Percentiles rank a stretch among this genome's conserved stretches.
These are phyloP conservation scores for Charaxes varanes DNA, from an alignment of 1,140 invertebrate genomes.

Conservation along the genomic window DNA sequence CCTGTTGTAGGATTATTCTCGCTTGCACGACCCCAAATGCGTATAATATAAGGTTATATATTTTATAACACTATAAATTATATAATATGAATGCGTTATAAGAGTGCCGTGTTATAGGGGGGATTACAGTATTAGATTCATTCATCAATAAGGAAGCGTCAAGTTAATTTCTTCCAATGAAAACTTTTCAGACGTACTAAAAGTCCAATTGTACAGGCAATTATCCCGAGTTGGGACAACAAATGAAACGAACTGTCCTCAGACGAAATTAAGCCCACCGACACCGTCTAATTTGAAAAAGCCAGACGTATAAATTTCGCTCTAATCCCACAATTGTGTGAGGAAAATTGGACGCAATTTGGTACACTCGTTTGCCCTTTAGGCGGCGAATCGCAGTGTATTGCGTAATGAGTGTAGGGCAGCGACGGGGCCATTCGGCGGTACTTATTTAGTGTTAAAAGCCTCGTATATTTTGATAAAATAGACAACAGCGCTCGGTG, in stretches of 20 bases:
- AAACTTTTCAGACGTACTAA: constrained; percentile 1
- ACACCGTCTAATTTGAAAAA: constrained; percentile 63
- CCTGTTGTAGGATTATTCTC: too few relatives aligned
- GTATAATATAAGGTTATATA: too few relatives aligned
- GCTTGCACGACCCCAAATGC: too few relatives aligned
- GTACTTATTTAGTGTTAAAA: constrained; percentile 18
- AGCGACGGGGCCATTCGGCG: constrained; percentile 14
- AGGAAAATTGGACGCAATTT: constrained; percentile 61
- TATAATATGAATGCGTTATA: too few relatives aligned
- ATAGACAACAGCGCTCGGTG: neutral
- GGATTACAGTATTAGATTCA: too few relatives aligned
- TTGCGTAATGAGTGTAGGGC: constrained; percentile 41
- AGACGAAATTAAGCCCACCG: constrained; percentile 51
- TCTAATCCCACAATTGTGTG: constrained; percentile 64
- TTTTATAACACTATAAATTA: too few relatives aligned
- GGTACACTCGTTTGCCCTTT: constrained; percentile 50
- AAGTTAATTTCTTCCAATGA: too few relatives aligned
- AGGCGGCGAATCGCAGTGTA: constrained; percentile 41
- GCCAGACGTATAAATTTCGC: constrained; percentile 68
- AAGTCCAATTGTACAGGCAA: constrained; percentile 24
- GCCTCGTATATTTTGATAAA: constrained; percentile 8
- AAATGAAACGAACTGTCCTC: constrained; percentile 38
- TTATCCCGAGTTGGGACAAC: constrained; percentile 23
- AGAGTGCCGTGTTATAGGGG: too few relatives aligned
- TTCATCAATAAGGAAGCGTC: too few relatives aligned